Evolutionary conservation across 2,888 invertebrate species (phyloP), one percentile per base, ranked within the genome.

Genomic region (Campaea margaritaria): DNA sequence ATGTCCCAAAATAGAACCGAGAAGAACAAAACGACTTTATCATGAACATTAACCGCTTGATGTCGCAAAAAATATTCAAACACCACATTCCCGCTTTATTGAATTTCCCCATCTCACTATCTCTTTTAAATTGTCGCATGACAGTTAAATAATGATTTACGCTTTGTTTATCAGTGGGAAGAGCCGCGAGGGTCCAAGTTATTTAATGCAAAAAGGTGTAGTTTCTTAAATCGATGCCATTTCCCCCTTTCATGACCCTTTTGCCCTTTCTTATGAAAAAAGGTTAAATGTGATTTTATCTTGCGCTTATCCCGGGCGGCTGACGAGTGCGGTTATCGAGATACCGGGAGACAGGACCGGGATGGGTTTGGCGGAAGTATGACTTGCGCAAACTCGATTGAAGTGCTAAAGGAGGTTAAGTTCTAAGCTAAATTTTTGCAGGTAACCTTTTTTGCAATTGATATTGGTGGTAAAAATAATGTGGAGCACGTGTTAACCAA

Each of bases 231-330:
- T 59, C 67, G 59, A 67, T 67, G 62, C 55, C 43, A 60, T 67
- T 62, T 67, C 55, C 54, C 45, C 48, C 27, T 57, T 62, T 60
- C 60, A 60, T 67, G 57, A 64, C 50, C 59, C 59, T 54, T 51
- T 58, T 56, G 51, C 53, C 63, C 51, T 61, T 65, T 65, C 54
- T 61, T 55, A 61, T 57, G 58, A 57, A 61, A 61, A 65, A 68
- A 65, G 67, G 63, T 65, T 51, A 59, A 62, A 64, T 62, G 65
- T 62, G 61, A 65, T 68, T 67, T 68, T 62, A 63, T 63, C 61
- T 59, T 41, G 14, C 45, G 53, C 45, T 63, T 62, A 62, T 52
- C 57, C 58, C 46, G 60, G 42, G 36, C 9, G 50, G 48, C 50
- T 48, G 52, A 44, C 41, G 38, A 50, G 43, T 59, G 56, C 34